Base-by-base conservation (phyloP, 2,797 vertebrate species). In the Enteromius thamalakanensis region DNA sequence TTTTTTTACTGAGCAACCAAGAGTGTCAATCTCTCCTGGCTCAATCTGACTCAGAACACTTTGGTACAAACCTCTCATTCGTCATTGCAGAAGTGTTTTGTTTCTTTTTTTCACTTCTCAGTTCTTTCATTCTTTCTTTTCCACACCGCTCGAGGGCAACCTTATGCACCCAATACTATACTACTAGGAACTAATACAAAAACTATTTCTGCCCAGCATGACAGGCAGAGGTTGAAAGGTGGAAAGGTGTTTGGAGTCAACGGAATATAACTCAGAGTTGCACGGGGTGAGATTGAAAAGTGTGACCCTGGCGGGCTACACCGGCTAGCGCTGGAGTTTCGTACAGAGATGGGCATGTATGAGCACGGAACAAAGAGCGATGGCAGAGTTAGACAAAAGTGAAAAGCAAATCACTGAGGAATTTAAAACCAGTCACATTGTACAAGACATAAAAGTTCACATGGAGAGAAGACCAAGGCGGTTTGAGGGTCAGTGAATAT, bases 241-340 rank as follows among this genome's bases (percentile, higher is more conserved):
- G 87, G 85, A 87, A 80, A 75, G 87, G 84, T 86, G 87, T 88
- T 87, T 86, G 76, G 85, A 89, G 90, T 76, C 80, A 87, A 85
- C 82, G 83, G 86, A 90, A 91, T 89, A 90, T 91, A 87, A 80
- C 84, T 82, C 4, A 70, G 72, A 83, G 85, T 90, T 87, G 88
- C 72, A 85, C 91, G 78, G 87, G 89, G 90, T 89, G 90, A 90
- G 89, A 91, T 87, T 89, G 88, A 90, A 90, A 90, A 89, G 86
- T 84, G 79, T 78, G 87, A 91, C 87, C 85, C n/a, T 17, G 4
- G 70, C 12, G 62, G 40, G 58, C 15, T 69, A 49, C 65, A 82
- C 34, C 60, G 79, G 79, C 77, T 75, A 88, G 80, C 8, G 1
- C 34, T 81, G 70, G 14, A 45, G 8, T 58, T 34, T 23, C 6